Percentiles rank a stretch among this genome's conserved stretches.
phyloP scores from a whole-genome alignment of 2,797 vertebrate genomes.

The Eulemur mongoz region DNA sequence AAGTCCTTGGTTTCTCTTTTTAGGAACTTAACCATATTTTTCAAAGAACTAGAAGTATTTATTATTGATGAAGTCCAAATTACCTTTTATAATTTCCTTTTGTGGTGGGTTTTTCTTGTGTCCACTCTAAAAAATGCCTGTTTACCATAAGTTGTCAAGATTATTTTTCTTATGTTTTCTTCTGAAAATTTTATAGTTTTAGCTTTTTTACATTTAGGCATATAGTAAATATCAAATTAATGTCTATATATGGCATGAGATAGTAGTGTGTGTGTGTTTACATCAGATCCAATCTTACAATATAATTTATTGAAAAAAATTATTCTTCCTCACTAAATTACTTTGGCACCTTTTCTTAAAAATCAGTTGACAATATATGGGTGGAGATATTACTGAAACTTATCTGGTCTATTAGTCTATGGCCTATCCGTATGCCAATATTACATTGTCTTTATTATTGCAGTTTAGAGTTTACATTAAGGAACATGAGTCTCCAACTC shows the following conservation, averaged over 20 bases:
- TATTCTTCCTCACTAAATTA: background rate
- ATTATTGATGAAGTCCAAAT: background rate
- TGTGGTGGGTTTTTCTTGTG: background rate
- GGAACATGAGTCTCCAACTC: background rate
- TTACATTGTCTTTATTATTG: background rate
- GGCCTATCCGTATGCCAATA: background rate
- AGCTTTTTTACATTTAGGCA: background rate
- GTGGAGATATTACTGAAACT: background rate
- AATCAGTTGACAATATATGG: background rate
- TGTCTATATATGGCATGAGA: background rate
- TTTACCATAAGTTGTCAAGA: background rate
- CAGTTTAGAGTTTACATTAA: background rate
- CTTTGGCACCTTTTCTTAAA: background rate
- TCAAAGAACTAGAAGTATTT: background rate
- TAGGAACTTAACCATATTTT: no score
- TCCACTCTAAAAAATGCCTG: background rate
- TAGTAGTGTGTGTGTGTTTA: background rate
- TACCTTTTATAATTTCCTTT: background rate
- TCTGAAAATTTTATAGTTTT: background rate
- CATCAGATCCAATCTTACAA: background rate
- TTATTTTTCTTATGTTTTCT: background rate
- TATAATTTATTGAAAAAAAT: background rate
- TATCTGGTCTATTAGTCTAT: background rate
- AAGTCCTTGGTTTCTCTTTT: background rate
- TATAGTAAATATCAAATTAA: background rate